phyloP scores from a whole-genome alignment of 2,113 vertebrate genomes.

The Hipposideros armiger region DNA sequence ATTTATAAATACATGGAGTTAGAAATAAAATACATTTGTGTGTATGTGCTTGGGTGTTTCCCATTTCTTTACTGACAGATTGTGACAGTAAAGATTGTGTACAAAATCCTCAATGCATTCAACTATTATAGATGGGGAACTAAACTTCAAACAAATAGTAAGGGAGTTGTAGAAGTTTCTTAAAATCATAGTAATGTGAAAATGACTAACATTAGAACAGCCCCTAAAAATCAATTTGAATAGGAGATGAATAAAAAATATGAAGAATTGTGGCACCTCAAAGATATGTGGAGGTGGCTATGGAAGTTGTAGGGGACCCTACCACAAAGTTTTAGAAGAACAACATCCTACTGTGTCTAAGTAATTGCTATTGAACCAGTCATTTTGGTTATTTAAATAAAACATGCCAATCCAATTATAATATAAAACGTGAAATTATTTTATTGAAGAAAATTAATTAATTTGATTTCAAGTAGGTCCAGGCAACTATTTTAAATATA shows the following conservation, averaged over 20 bases:
- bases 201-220: background rate
- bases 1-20: background rate
- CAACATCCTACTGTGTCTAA: background rate
- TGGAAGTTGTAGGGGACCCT: background rate
- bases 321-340: background rate
- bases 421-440: background rate
- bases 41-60: background rate
- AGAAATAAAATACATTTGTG: background rate
- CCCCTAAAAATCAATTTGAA: background rate
- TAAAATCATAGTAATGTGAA: background rate
- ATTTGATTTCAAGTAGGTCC: background rate
- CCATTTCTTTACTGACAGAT: background rate
- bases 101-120: background rate
- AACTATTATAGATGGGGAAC: background rate
- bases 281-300: background rate
- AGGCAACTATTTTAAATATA: background rate
- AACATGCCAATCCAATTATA: background rate
- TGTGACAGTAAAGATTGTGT: background rate
- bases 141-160: background rate
- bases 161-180: background rate
- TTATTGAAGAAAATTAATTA: background rate
- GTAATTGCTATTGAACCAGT: background rate
- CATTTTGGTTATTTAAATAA: background rate
- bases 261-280: background rate
- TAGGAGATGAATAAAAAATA: background rate